Base-by-base conservation (phyloP, 2,797 vertebrate genomes). In the Bradypodion pumilum region DNA sequence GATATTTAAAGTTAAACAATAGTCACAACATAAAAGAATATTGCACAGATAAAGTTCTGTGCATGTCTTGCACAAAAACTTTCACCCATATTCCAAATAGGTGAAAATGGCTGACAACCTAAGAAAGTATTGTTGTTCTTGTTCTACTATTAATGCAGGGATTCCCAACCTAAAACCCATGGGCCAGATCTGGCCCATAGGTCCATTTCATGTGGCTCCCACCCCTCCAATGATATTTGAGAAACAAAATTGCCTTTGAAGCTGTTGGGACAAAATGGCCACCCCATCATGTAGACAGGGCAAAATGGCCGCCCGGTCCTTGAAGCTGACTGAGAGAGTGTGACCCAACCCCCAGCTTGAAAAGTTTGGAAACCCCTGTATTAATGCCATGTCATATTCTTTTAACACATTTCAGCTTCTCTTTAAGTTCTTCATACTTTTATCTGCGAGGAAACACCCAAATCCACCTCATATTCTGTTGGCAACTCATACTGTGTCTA, bases 1-100 rank as follows among this genome's bases (percentile, higher is more conserved):
- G 62, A 62, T 68, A 35, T 85, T 76, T 76, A 9, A 70, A 63
- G 73, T 69, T 62, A 81, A 85, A 46, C 32, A 59, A 62, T 56
- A 56, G 78, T 74, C 32, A 80, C 40, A 40, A 4, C 37, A 56
- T 68, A 74, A 37, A 80, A 29, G 70, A 74, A 77, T 52, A n/a
- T 78, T 35, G n/a, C 4, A 83, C 37, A 52, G 70, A 52, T 29
- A 27, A 80, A 80, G 78, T 68, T 9, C 5, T 32, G n/a, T 42
- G 35, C 32, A 69, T 16, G 7, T 23, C 13, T 76, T 49, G 16
- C 42, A 52, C 66, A 46, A 82, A 23, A 65, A 23, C 5, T 1
- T 6, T 49, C 23, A 12, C 29, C 19, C 2, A 65, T 29, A 37
- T 74, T 75, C 49, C 25, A 66, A 66, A 52, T 21, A 66, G 62